Base-by-base conservation (phyloP, 2,888 invertebrate genomes). In the Microctonus hyperodae region DNA sequence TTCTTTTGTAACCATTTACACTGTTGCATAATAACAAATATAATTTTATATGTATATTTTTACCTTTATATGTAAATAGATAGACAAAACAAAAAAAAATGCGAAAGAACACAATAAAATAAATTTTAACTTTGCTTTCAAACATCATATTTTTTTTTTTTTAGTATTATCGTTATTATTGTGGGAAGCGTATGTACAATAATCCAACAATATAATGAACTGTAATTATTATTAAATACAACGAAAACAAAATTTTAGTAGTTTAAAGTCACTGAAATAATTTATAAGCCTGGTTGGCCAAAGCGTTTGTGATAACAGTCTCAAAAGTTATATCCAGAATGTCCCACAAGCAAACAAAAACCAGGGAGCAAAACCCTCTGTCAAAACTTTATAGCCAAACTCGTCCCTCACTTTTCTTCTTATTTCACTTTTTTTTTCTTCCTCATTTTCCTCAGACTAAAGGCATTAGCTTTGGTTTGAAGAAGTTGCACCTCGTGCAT, bases 241-340 rank as follows among this genome's bases (percentile, higher is more conserved):
- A 37, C n/a, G n/a, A 37, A 37, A 37, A 37, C n/a, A 2, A n/a
- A 37, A 13, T 37, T 37, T 37, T 1, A n/a, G n/a, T 37, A 37
- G 37, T 37, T 37, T n/a, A 5, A 13, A 37, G 37, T 37, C 37
- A 40, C 22, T 22, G 58, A 58, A 22, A 37, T 35, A 58, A 25
- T 23, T 20, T 50, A 50, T 50, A 50, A 20, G 23, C 48, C 28
- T 23, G 35, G 58, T 37, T 58, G 23, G 22, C 37, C 58, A 5
- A 23, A 40, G 35, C 58, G 25, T 22, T 58, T 40, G 25, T 40
- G 58, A 58, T 37, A 58, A 58, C 40, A 20, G 53, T 28, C 22
- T 16, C 11, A n/a, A 23, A 58, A 58, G 37, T 58, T 58, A 37
- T 10, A 37, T 10, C 10, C 23, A 31, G 31, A 35, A 56, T 16